These are phyloP conservation scores for Copidosoma floridanum DNA, from an alignment of 1,140 invertebrate species.

Conservation along the genomic window DNA sequence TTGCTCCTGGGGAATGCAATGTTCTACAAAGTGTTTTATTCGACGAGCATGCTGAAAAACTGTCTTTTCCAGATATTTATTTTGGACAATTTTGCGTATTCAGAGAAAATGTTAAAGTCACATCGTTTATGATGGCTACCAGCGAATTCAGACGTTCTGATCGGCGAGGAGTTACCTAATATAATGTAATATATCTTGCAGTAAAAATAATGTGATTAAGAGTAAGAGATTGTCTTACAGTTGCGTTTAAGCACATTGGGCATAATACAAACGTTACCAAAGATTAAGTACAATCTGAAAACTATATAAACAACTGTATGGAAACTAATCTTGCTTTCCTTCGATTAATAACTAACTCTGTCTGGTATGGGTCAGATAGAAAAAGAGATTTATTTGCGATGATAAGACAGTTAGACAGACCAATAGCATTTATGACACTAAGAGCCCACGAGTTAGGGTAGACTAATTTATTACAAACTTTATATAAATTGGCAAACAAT, in stretches of 20 bases:
- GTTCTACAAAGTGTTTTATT: constrained; percentile 31
- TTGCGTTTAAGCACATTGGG: too few relatives aligned
- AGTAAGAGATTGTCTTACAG: constrained; percentile 23
- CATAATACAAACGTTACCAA: constrained; percentile 29
- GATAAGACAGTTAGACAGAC: constrained; percentile 40
- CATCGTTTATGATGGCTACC: constrained; percentile 29
- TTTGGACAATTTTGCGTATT: constrained; percentile 39
- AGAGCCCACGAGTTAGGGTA: constrained; percentile 43
- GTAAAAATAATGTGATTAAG: constrained; percentile 31
- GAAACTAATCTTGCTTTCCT: constrained; percentile 32
- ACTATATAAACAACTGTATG: constrained; percentile 26
- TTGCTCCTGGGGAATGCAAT: constrained; percentile 33
- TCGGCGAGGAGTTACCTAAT: constrained; percentile 26
- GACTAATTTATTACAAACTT: too few relatives aligned
- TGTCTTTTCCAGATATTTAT: constrained; percentile 48
- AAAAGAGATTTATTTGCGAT: constrained; percentile 49
- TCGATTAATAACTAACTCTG: constrained; percentile 27
- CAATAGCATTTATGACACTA: constrained; percentile 41
- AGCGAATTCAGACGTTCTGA: too few relatives aligned
- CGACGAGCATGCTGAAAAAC: constrained; percentile 42
- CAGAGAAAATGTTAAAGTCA: constrained; percentile 29
- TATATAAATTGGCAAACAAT: constrained; percentile 45
- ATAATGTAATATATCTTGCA: constrained; percentile 34
- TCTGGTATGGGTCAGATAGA: constrained; percentile 35
- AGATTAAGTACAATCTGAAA: too few relatives aligned